These are phyloP conservation scores for Meloidogyne exigua DNA, from an alignment of 1,140 invertebrate genomes.

Conservation along the genomic window DNA sequence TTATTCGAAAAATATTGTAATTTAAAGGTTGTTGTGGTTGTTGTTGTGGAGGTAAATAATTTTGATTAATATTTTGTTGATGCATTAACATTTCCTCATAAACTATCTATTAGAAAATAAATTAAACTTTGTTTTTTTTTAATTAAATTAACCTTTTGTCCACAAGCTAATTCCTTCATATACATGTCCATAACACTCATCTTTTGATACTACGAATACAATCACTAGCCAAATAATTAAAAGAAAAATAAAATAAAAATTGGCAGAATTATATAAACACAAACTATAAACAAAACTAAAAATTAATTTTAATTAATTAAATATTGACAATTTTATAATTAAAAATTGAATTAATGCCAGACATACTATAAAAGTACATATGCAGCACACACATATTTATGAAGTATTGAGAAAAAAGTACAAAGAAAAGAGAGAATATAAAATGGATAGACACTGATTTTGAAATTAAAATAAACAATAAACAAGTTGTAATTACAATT, in stretches of 20 bases:
- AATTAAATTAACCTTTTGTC: background rate
- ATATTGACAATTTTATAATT: too few species aligned
- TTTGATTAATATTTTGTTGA: background rate
- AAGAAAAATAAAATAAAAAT: background rate
- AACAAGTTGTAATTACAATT: too few species aligned
- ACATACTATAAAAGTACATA: too few species aligned
- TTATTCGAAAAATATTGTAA: background rate
- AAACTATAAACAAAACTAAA: background rate
- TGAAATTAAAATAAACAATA: too few species aligned
- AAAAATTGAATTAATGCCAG: too few species aligned
- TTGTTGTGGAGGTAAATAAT: background rate
- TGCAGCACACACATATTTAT: too few species aligned
- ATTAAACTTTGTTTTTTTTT: background rate
- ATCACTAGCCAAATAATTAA: background rate
- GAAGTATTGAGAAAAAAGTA: too few species aligned
- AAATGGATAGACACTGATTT: too few species aligned
- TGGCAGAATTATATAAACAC: background rate
- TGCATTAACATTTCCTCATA: background rate
- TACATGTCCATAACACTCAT: background rate
- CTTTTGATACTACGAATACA: background rate
- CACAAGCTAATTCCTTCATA: background rate
- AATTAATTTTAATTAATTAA: too few species aligned
- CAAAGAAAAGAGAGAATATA: too few species aligned
- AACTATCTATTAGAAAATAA: background rate
- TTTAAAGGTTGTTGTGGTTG: background rate